Percentiles rank a stretch among this genome's conserved stretches.
These are phyloP conservation scores for Cerastis leucographa DNA, from an alignment of 2,888 invertebrate species.

Conservation along the genomic window DNA sequence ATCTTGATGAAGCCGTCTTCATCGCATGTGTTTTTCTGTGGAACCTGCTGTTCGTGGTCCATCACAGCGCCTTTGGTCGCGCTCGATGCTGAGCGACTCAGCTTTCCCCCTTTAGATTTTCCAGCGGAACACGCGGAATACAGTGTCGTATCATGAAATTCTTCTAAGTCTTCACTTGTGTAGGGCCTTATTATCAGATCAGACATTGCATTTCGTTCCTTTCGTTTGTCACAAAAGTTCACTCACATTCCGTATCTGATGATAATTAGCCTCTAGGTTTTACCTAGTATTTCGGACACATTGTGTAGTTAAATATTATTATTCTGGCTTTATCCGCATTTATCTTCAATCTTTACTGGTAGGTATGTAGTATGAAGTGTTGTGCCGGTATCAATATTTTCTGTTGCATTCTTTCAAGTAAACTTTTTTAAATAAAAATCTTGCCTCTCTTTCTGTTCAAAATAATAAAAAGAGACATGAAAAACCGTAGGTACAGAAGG, in stretches of 20 bases:
- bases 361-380: neutral
- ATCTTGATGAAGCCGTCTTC: too few relatives aligned
- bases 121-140: too few relatives aligned
- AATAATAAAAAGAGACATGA: constrained; percentile 56
- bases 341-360: neutral
- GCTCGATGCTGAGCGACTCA: too few relatives aligned
- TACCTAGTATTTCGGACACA: neutral
- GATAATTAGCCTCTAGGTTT: neutral
- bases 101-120: too few relatives aligned
- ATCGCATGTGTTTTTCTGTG: too few relatives aligned
- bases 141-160: too few relatives aligned
- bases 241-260: neutral
- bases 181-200: neutral
- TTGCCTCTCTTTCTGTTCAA: constrained; percentile 59
- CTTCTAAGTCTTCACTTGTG: too few relatives aligned
- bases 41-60: too few relatives aligned
- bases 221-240: neutral
- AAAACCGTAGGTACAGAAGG: constrained; percentile 71
- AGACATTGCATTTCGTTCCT: neutral
- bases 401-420: constrained; percentile 7
- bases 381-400: neutral
- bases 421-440: constrained; percentile 42
- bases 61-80: too few relatives aligned
- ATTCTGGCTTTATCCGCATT: neutral
- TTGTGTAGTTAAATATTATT: neutral